Conservation (phyloP, 2,113 vertebrate species). For the Erinaceus europaeus region DNA sequence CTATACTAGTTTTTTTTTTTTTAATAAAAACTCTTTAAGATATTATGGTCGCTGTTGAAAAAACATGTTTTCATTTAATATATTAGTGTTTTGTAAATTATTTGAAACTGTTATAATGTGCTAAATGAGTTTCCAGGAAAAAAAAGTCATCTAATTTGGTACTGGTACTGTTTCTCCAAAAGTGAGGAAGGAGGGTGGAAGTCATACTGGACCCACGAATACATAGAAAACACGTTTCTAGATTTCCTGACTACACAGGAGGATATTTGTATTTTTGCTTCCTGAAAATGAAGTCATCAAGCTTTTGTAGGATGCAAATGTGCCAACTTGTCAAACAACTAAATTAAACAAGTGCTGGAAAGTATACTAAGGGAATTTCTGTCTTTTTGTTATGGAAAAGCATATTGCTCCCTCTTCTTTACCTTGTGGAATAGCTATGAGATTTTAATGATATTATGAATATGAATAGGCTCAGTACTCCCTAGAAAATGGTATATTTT, state of each 20-base stretch:
- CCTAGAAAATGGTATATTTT: slow-evolving; percentile 11
- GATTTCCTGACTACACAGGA: slow-evolving; percentile 19
- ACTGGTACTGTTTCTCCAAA: not conserved
- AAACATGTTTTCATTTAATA: not conserved
- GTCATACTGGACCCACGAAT: not conserved
- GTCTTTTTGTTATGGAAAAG: not conserved
- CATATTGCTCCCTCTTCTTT: slow-evolving; percentile 2
- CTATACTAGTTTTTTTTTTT: too few species aligned
- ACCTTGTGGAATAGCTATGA: not conserved
- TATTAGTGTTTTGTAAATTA: not conserved
- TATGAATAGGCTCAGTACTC: not conserved
- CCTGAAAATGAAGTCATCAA: slow-evolving; percentile 56
- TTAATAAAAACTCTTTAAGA: not conserved
- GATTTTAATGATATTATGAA: slow-evolving; percentile 33
- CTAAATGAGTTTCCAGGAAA: slow-evolving; percentile 22
- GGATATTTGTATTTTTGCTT: slow-evolving; percentile 54
- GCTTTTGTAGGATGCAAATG: not conserved
- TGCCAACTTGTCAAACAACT: slow-evolving; percentile 20
- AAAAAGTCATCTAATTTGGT: slow-evolving; percentile 24
- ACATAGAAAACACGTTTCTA: slow-evolving; percentile 41
- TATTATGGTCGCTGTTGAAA: not conserved
- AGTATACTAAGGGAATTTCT: not conserved
- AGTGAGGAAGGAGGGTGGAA: not conserved
- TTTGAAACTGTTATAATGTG: not conserved
- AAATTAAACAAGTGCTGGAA: slow-evolving; percentile 32